phyloP scores from a whole-genome alignment of 2,888 invertebrate genomes.

The Melangyna quadrimaculata region DNA sequence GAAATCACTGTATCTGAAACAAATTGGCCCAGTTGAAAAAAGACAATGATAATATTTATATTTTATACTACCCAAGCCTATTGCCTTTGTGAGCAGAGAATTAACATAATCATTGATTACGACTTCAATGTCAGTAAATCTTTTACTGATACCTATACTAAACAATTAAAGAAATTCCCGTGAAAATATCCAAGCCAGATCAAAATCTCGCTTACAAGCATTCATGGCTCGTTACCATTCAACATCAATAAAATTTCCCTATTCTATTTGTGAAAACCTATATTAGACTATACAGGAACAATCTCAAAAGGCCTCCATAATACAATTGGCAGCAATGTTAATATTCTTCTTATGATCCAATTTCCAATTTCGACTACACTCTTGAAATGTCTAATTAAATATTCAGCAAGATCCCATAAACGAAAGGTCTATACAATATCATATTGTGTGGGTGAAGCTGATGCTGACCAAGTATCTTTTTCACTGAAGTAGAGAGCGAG shows the following conservation, averaged over 20 bases:
- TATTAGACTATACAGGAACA: background rate
- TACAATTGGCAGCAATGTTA: constrained; percentile 51
- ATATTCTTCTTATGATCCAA: constrained; percentile 52
- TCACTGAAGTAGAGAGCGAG: background rate
- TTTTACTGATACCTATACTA: constrained; percentile 8
- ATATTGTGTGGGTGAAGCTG: constrained; percentile 1
- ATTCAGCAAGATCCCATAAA: constrained; percentile 42
- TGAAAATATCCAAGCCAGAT: constrained; percentile 14
- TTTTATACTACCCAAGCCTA: background rate
- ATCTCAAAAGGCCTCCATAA: background rate
- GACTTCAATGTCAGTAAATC: constrained; percentile 18
- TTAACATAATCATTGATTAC: background rate
- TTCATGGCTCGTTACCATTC: constrained; percentile 13
- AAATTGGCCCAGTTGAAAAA: background rate
- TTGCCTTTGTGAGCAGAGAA: background rate
- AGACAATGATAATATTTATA: background rate
- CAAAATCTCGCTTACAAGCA: constrained; percentile 2
- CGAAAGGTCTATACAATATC: background rate
- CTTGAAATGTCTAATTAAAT: constrained; percentile 55
- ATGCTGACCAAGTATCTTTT: constrained; percentile 19
- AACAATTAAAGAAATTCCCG: constrained; percentile 2
- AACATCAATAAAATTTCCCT: constrained; percentile 25
- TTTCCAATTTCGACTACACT: constrained; percentile 45
- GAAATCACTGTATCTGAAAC: background rate
- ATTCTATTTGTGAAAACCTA: background rate